Evolutionary conservation across 1,140 invertebrate genomes (phyloP).

Genomic region (Listronotus bonariensis): DNA sequence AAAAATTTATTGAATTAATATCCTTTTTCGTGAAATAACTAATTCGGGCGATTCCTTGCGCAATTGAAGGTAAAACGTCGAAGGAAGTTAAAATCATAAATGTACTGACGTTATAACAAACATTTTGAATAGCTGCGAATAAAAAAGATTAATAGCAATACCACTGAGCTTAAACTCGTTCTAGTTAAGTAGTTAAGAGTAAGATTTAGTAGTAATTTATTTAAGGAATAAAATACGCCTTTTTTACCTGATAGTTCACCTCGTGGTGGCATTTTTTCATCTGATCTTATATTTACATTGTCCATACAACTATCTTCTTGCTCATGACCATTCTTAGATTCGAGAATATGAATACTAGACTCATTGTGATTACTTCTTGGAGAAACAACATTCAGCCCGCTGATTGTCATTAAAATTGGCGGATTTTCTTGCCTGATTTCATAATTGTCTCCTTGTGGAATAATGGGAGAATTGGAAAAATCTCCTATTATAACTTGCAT

Average conservation of each 20-base stretch:
- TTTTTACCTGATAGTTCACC: constrained; percentile 71
- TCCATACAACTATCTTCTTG: constrained; percentile 59
- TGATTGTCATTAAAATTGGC: constrained; percentile 49
- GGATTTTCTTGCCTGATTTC: constrained; percentile 41
- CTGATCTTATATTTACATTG: constrained; percentile 78
- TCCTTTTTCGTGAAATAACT: too few relatives aligned
- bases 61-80: too few relatives aligned
- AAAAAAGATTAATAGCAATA: too few relatives aligned
- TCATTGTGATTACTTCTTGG: constrained; percentile 14
- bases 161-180: too few relatives aligned
- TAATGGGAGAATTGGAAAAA: constrained; percentile 43
- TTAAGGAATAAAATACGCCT: too few relatives aligned
- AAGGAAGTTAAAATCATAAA: too few relatives aligned
- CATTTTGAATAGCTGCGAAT: too few relatives aligned
- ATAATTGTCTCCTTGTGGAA: constrained; percentile 47
- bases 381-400: constrained; percentile 34
- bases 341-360: constrained; percentile 31
- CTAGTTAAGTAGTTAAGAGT: too few relatives aligned
- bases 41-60: too few relatives aligned
- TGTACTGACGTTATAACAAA: too few relatives aligned
- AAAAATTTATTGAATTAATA: too few relatives aligned
- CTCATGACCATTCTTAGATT: constrained; percentile 51
- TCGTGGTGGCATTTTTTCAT: constrained; percentile 81
- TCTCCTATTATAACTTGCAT: constrained; percentile 49
- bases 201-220: too few relatives aligned